A percentile compares a stretch with the other conserved stretches of the same genome.
phyloP scores from a whole-genome alignment of 2,888 invertebrate genomes.

The Nematopogon swammerdamellus region DNA sequence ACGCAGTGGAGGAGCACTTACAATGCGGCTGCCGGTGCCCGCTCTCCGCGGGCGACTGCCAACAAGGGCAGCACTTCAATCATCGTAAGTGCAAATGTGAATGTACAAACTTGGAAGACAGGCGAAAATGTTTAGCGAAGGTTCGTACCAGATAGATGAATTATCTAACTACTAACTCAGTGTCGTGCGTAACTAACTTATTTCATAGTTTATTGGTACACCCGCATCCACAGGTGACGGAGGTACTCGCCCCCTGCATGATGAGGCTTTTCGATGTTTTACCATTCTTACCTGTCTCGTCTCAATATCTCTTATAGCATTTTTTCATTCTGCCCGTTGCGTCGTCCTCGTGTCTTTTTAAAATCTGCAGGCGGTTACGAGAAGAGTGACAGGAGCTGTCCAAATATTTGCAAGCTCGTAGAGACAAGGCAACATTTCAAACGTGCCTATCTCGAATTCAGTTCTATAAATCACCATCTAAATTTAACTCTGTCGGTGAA shows the following conservation, averaged over 20 bases:
- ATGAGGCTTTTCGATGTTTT: too few relatives aligned
- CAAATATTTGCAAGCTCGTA: too few relatives aligned
- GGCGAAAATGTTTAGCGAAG: constrained; percentile 38
- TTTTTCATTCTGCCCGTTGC: too few relatives aligned
- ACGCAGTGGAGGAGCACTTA: constrained; percentile 36
- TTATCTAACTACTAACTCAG: constrained; percentile 11
- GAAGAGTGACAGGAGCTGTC: too few relatives aligned
- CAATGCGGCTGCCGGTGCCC: constrained; percentile 36
- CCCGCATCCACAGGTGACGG: neutral
- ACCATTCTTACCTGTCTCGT: too few relatives aligned
- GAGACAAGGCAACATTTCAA: too few relatives aligned
- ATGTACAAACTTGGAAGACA: constrained; percentile 41
- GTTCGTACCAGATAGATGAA: constrained; percentile 49
- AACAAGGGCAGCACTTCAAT: constrained; percentile 30
- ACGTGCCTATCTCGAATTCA: too few relatives aligned
- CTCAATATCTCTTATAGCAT: too few relatives aligned
- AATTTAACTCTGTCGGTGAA: too few relatives aligned
- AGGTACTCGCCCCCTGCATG: neutral
- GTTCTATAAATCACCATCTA: too few relatives aligned
- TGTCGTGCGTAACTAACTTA: neutral
- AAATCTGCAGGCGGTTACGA: too few relatives aligned
- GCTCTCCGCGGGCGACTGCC: constrained; percentile 25
- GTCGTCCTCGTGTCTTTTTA: too few relatives aligned
- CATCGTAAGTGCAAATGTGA: constrained; percentile 52
- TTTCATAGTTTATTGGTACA: neutral